These are phyloP conservation scores for Stenotaenia linearis DNA, from an alignment of 2,888 invertebrate species.

Conservation along the genomic window DNA sequence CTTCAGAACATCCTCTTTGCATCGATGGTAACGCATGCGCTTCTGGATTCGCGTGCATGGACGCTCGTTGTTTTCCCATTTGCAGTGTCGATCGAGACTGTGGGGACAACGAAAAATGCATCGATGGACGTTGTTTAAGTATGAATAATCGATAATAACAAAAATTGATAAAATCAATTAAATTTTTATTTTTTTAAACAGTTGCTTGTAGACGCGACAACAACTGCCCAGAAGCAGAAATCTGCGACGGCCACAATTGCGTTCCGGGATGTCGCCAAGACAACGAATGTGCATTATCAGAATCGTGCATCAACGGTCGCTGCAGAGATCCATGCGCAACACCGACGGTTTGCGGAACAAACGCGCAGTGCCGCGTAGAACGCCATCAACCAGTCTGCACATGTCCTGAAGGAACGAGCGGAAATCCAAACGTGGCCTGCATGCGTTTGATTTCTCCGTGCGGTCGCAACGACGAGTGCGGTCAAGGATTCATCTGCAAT, in stretches of 20 bases:
- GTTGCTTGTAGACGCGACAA: constrained; percentile 50
- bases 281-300: constrained; percentile 68
- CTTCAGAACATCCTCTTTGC: constrained; percentile 35
- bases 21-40: constrained; percentile 48
- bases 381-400: constrained; percentile 68
- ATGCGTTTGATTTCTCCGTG: constrained; percentile 40
- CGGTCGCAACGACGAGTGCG: neutral
- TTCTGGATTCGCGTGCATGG: constrained; percentile 65
- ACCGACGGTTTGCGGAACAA: constrained; percentile 45
- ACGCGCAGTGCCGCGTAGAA: constrained; percentile 47
- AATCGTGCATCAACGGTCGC: constrained; percentile 51
- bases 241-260: constrained; percentile 77
- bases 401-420: constrained; percentile 65
- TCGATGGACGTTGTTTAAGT: constrained; percentile 72
- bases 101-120: constrained; percentile 83
- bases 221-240: constrained; percentile 71
- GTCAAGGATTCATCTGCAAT: neutral
- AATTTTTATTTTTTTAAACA: neutral
- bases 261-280: constrained; percentile 72
- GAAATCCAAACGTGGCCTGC: constrained; percentile 69
- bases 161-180: neutral
- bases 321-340: constrained; percentile 37
- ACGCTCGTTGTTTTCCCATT: constrained; percentile 72
- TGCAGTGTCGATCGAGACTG: constrained; percentile 74
- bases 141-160: constrained; percentile 48